These are phyloP conservation scores for Cantharis nigra DNA, from an alignment of 2,888 invertebrate genomes.

Conservation along the genomic window DNA sequence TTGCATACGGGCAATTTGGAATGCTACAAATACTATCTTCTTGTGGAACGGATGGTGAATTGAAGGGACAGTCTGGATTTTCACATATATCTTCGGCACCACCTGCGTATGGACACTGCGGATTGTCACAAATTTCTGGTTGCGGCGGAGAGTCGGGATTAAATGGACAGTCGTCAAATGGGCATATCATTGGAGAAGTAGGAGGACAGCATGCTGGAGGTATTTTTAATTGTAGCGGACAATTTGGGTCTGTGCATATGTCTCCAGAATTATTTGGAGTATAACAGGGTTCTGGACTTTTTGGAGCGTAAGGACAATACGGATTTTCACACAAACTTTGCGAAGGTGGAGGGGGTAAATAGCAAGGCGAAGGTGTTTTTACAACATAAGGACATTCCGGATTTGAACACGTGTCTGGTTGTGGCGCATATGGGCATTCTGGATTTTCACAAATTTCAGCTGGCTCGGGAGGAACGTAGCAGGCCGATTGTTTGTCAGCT, in stretches of 20 bases:
- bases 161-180: not conserved
- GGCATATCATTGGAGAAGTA: not conserved
- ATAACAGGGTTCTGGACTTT: not conserved
- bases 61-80: not conserved
- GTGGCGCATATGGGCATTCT: conserved; percentile 22
- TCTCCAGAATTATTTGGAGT: not conserved
- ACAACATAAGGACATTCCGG: conserved; percentile 31
- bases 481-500: not conserved
- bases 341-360: not conserved
- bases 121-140: not conserved
- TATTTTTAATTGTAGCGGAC: not conserved
- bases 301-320: conserved; percentile 28
- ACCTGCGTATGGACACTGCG: not conserved
- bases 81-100: not conserved
- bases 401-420: conserved; percentile 21
- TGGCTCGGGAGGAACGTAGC: not conserved
- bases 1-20: not conserved
- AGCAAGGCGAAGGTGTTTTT: conserved; percentile 7
- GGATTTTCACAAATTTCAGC: not conserved
- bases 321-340: conserved; percentile 33
- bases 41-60: not conserved
- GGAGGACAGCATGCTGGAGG: not conserved
- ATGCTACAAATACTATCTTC: not conserved
- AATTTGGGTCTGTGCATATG: not conserved
- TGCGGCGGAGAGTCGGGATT: not conserved